Evolutionary conservation across 2,113 vertebrate genomes (phyloP).

Genomic region (Xyrauchen texanus): DNA sequence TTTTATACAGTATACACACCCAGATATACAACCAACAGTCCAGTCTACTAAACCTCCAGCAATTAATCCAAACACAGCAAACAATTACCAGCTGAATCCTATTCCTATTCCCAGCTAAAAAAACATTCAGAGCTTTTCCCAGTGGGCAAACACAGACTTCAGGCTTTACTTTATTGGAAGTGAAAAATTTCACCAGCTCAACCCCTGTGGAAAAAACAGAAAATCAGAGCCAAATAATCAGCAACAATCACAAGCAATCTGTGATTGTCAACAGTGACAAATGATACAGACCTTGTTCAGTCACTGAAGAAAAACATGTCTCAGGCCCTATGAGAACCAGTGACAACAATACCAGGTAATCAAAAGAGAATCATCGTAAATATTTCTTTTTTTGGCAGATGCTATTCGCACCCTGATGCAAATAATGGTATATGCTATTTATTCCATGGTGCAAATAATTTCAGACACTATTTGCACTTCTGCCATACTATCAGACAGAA

Average conservation of each 20-base stretch:
- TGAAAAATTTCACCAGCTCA: slow-evolving; percentile 43
- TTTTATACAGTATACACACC: background rate
- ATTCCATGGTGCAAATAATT: no score
- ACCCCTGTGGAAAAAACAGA: slow-evolving; percentile 31
- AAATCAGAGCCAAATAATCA: slow-evolving; percentile 52
- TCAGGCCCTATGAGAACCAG: slow-evolving; percentile 73
- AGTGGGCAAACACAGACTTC: background rate
- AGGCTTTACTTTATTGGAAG: background rate
- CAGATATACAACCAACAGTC: slow-evolving; percentile 24
- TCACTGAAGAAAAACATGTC: slow-evolving; percentile 71
- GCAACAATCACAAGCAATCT: slow-evolving; percentile 34
- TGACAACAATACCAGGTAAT: slow-evolving; percentile 68
- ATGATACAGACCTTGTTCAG: slow-evolving; percentile 60
- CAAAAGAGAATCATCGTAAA: no score
- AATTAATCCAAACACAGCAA: slow-evolving; percentile 4
- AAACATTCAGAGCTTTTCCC: background rate
- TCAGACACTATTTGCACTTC: no score
- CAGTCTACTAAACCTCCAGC: slow-evolving; percentile 9
- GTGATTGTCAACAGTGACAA: slow-evolving; percentile 45
- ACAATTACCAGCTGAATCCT: background rate
- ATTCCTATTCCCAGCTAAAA: slow-evolving; percentile 13
- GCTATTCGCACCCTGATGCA: no score
- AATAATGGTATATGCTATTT: no score
- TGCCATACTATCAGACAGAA: no score
- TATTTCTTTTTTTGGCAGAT: no score